Base-by-base conservation (phyloP, 2,113 vertebrate genomes). In the Henicopernis longicauda region DNA sequence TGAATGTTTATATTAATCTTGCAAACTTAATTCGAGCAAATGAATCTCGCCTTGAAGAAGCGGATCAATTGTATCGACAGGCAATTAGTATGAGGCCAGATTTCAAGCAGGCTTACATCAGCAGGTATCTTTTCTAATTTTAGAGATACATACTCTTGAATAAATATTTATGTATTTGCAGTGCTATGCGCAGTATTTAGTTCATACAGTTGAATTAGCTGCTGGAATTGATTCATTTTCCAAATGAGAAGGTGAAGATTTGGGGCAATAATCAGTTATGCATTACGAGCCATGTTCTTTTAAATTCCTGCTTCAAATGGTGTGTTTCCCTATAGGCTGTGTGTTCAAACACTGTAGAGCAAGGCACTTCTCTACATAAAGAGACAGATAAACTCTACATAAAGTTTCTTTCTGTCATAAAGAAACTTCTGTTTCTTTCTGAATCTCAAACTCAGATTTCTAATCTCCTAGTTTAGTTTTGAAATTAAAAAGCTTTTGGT, bases 51-150 rank as follows among this genome's bases (percentile, higher is more conserved):
- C 98, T 99, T 25, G 99, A 99, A 94, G 99, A 99, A 98, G 99
- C 99, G 0, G 99, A 99, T 98, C 99, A 99, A 73, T 98, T 99
- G 6, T 99, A 99, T 97, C 98, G 99, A 73, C 99, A 99, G 83
- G 99, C 99, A 16, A 99, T 99, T 97, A 99, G 99, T 97, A 99
- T 99, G 99, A 99, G 99, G 50, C 99, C 99, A 0, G 99, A 99
- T 98, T 99, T 99, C 98, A 99, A 99, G 89, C 99, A 99, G 82
- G 99, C 99, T 82, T 99, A 99, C 95, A 99, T 99, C 93, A 99
- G 99, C 99, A 99, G 99, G 99, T 98, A 98, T 57, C n/a, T 44
- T 58, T 80, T 47, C 57, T 76, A 8, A 29, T 78, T 84, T 67
- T 40, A 62, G n/a, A 63, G 21, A 44, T 81, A 20, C 2, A 2